phyloP scores from a whole-genome alignment of 2,113 vertebrate genomes.

The Hippotragus niger region DNA sequence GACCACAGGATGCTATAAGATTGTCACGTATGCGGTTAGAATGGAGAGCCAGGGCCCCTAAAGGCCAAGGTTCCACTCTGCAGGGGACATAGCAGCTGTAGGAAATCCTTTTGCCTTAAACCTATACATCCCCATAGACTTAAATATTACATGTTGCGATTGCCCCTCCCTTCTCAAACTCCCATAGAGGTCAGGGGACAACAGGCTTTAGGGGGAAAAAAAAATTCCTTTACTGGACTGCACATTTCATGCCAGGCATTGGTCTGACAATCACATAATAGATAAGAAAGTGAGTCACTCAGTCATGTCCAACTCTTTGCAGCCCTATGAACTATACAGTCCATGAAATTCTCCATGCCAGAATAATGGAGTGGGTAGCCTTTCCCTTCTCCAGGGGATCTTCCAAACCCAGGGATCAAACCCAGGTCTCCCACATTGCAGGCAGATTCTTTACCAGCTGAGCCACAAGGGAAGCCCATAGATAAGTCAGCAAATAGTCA shows the following conservation, averaged over 20 bases:
- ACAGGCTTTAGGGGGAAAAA: background rate
- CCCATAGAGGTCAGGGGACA: background rate
- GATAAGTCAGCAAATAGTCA: background rate
- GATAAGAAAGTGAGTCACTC: background rate
- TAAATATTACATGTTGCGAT: background rate
- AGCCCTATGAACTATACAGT: background rate
- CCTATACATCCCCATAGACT: background rate
- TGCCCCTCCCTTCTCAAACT: background rate
- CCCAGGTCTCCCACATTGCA: background rate
- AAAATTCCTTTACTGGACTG: background rate
- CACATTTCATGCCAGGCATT: background rate
- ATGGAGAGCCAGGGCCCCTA: background rate
- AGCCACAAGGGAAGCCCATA: background rate
- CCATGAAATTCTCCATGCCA: background rate
- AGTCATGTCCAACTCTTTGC: background rate
- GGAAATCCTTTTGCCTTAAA: background rate
- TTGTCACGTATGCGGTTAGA: background rate
- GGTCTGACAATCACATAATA: background rate
- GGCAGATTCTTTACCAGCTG: background rate
- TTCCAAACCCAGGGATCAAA: background rate
- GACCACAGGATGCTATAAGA: background rate
- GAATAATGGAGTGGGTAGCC: background rate
- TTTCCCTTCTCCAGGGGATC: background rate
- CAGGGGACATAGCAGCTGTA: background rate
- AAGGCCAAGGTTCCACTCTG: background rate